Base-by-base conservation (phyloP, 2,113 vertebrate genomes). In the Prionailurus viverrinus region DNA sequence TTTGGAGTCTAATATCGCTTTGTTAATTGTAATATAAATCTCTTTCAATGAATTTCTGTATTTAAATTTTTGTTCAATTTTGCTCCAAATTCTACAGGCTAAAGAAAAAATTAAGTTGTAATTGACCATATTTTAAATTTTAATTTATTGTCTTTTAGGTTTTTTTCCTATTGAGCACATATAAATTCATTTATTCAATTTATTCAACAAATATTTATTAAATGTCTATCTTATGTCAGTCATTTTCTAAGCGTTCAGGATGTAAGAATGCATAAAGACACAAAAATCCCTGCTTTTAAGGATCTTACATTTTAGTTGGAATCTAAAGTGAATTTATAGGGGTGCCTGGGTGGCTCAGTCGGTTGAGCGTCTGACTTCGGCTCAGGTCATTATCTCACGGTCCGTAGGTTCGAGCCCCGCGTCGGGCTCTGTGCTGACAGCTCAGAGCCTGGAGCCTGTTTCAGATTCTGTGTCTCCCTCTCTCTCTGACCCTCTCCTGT, bases 41-140 rank as follows among this genome's bases (percentile, higher is more conserved):
- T 71, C 19, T 92, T 45, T 90, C 82, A 94, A 55, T 53, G 71
- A 84, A 95, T 80, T 94, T 95, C 10, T 71, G n/a, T 61, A 94
- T 27, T 95, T 63, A 73, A 79, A 45, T 78, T 78, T 89, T 86
- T 25, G 10, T 71, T 66, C 33, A 61, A 0, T 55, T 93, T 96
- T 97, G 4, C 9, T 97, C 21, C 25, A 76, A 88, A 91, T 91
- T 91, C 45, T 92, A 36, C 3, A 86, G 10, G 11, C 4, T 95
- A 90, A 71, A 89, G 85, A 55, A 93, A 92, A 95, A 33, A 8
- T 12, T 94, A 27, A 36, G 25, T 69, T n/a, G 65, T n/a, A n/a
- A 84, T 51, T 48, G 74, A 48, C 74, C 41, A 78, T 78, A 14
- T 78, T 78, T 71, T 91, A 86, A 91, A 53, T 92, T 23, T 91